phyloP scores from a whole-genome alignment of 2,113 vertebrate genomes.

The Saccopteryx bilineata region DNA sequence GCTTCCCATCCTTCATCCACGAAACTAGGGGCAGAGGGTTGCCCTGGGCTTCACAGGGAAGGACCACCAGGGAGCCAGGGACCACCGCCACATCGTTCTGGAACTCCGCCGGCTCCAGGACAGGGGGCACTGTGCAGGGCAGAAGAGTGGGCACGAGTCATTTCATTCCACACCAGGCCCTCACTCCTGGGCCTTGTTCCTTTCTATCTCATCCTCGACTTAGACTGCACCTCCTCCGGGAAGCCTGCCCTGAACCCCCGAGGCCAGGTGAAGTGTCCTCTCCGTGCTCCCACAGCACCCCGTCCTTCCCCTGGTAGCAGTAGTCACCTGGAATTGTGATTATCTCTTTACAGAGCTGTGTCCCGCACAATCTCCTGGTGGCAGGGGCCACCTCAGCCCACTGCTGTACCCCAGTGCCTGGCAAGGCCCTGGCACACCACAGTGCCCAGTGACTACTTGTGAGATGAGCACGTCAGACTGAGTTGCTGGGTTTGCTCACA shows the following conservation, averaged over 20 bases:
- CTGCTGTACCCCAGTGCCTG: fast-evolving
- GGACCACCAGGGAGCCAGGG: slow-evolving; percentile 90
- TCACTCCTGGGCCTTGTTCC: not conserved
- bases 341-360: not conserved
- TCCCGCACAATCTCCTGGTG: not conserved
- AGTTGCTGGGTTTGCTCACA: fast-evolving
- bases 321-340: not conserved
- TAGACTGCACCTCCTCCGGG: not conserved
- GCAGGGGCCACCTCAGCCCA: no score
- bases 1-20: slow-evolving; percentile 93
- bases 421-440: not conserved
- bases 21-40: slow-evolving; percentile 90
- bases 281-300: not conserved
- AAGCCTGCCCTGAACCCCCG: not conserved
- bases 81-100: slow-evolving; percentile 90
- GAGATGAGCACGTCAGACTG: not conserved
- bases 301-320: not conserved
- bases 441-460: no score
- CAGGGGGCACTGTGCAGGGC: slow-evolving; percentile 88
- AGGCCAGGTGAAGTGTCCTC: not conserved
- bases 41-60: slow-evolving; percentile 93
- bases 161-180: not conserved
- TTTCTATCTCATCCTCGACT: not conserved
- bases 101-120: slow-evolving; percentile 89
- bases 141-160: fast-evolving